A percentile compares a stretch with the other conserved stretches of the same genome.
Conservation (phyloP, 1,140 invertebrate species). For the Bombus confusus region DNA sequence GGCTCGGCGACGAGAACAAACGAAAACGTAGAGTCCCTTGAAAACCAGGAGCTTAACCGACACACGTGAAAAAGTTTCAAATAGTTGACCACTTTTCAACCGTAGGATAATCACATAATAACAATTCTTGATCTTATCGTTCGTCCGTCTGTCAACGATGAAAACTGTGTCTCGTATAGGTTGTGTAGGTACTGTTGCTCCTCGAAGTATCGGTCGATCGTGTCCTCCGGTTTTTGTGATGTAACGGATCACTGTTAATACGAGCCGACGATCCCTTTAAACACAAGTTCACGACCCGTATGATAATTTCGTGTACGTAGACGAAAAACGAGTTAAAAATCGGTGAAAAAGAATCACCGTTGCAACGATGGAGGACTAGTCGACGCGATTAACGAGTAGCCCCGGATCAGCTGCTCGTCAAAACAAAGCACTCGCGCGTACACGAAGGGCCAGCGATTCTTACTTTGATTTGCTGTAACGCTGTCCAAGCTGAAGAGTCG, state of each 20-base stretch:
- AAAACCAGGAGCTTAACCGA: conserved; percentile 5
- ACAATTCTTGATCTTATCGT: conserved; percentile 14
- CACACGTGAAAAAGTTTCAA: background rate
- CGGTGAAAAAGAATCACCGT: conserved; percentile 1
- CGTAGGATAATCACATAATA: background rate
- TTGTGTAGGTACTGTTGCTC: conserved; percentile 18
- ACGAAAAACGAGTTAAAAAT: background rate
- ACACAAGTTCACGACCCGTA: background rate
- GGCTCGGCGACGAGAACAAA: background rate
- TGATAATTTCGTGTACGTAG: conserved; percentile 3
- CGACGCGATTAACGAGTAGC: conserved; percentile 50
- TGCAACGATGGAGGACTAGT: conserved; percentile 37
- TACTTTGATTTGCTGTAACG: background rate
- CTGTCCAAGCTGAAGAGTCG: background rate
- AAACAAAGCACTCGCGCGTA: conserved; percentile 77
- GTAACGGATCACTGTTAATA: conserved; percentile 27
- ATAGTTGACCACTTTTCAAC: background rate
- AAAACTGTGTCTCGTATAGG: background rate
- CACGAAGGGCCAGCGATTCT: conserved; percentile 29
- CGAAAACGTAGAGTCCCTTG: conserved; percentile 10
- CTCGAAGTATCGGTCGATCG: conserved; percentile 27
- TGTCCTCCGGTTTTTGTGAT: conserved; percentile 29
- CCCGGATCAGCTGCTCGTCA: conserved; percentile 78
- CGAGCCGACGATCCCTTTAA: conserved; percentile 18
- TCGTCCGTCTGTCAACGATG: conserved; percentile 11